Evolutionary conservation across 1,140 invertebrate species (phyloP).

Genomic region (Oreohelix idahoensis): DNA sequence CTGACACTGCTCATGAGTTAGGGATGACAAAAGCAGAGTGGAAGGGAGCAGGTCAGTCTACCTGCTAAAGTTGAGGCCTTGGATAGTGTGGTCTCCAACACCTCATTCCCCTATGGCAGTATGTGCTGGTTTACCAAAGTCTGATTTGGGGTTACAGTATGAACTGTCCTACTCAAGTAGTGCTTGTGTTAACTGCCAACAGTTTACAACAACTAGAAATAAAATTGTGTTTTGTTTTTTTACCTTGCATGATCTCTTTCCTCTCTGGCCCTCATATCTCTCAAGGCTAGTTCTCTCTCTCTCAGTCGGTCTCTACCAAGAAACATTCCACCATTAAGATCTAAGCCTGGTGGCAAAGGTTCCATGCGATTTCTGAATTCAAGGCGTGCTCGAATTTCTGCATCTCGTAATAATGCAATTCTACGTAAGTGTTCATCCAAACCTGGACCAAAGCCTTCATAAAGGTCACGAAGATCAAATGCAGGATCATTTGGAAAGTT

Average conservation of each 20-base stretch:
- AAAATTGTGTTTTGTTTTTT: too few species aligned
- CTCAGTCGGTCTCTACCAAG: background rate
- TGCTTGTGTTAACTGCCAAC: too few species aligned
- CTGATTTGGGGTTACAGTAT: too few species aligned
- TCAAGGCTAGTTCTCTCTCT: constrained; percentile 31
- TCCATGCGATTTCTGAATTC: constrained; percentile 13
- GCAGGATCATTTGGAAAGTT: constrained; percentile 2
- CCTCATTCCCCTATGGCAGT: too few species aligned
- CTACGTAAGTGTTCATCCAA: constrained; percentile 8
- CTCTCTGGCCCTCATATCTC: constrained; percentile 27
- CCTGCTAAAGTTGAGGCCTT: too few species aligned
- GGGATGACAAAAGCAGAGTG: too few species aligned
- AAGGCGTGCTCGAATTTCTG: background rate
- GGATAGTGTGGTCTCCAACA: too few species aligned
- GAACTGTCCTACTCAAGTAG: too few species aligned
- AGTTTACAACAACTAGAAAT: too few species aligned
- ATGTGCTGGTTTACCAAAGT: too few species aligned
- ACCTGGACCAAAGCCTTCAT: background rate
- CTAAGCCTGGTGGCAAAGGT: constrained; percentile 23
- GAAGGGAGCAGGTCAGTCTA: too few species aligned
- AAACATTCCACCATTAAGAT: constrained; percentile 4
- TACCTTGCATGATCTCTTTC: constrained; percentile 29
- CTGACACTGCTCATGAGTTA: too few species aligned
- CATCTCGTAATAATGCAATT: background rate
- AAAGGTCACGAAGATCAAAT: background rate